Evolutionary conservation across 2,797 vertebrate species (phyloP).

Genomic region (Simalia tracyae): DNA sequence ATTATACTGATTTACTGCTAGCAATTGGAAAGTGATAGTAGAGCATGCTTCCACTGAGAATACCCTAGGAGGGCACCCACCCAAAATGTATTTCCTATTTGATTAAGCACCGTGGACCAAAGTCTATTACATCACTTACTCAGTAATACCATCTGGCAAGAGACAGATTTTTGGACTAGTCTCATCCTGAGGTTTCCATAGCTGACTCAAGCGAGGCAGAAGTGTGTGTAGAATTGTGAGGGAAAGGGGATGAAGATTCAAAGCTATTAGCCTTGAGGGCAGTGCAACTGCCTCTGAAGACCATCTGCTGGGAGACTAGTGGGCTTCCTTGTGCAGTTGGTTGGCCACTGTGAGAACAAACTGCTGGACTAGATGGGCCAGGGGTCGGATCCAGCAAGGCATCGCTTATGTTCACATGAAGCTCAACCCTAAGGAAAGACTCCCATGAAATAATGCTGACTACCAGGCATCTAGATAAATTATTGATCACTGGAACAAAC

Average conservation of each 20-base stretch:
- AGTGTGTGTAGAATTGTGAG: not conserved
- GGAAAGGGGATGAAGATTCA: not conserved
- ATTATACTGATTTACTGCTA: not conserved
- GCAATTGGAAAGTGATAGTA: too few relatives aligned
- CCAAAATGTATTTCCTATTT: too few relatives aligned
- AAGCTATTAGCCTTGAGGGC: too few relatives aligned
- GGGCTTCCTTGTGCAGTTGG: too few relatives aligned
- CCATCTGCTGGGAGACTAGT: too few relatives aligned
- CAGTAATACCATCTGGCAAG: not conserved
- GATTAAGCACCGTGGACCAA: too few relatives aligned
- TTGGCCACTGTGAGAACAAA: too few relatives aligned
- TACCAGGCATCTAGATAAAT: not conserved
- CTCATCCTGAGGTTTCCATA: not conserved
- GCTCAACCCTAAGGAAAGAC: not conserved
- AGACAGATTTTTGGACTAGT: not conserved
- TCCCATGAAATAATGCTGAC: not conserved
- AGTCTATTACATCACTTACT: not conserved
- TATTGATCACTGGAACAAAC: not conserved
- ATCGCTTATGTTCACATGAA: not conserved
- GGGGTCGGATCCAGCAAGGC: too few relatives aligned
- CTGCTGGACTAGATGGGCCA: too few relatives aligned
- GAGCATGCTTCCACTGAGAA: not conserved
- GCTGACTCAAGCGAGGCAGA: too few relatives aligned
- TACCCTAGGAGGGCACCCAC: not conserved
- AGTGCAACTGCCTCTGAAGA: too few relatives aligned